Evolutionary conservation across 2,888 invertebrate genomes (phyloP).

Genomic region (Dasysyrphus albostriatus): DNA sequence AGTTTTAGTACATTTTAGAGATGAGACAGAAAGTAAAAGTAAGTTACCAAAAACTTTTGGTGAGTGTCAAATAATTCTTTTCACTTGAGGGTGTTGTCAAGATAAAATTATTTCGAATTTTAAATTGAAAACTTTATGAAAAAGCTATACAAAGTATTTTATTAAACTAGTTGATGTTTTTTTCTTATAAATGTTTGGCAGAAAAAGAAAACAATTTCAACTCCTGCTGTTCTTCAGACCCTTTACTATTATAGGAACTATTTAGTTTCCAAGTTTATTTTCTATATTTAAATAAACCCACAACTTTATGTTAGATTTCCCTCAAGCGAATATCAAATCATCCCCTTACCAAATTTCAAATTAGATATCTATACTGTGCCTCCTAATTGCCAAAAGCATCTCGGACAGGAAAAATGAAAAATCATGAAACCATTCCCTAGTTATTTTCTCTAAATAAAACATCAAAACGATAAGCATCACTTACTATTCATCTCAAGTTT

Average conservation of each 20-base stretch:
- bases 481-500: conserved; percentile 63
- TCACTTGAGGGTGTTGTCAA: too few relatives aligned
- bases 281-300: neutral
- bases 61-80: too few relatives aligned
- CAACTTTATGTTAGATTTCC: neutral
- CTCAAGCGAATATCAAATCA: neutral
- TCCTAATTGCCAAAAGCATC: conserved; percentile 3
- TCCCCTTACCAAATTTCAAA: neutral
- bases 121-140: too few relatives aligned
- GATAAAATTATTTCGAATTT: too few relatives aligned
- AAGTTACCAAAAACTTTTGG: too few relatives aligned
- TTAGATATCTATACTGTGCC: neutral
- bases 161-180: too few relatives aligned
- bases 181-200: too few relatives aligned
- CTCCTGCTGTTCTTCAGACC: neutral
- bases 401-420: neutral
- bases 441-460: conserved; percentile 10
- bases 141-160: too few relatives aligned
- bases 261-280: neutral
- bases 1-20: too few relatives aligned
- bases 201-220: neutral
- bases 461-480: conserved; percentile 49
- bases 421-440: neutral
- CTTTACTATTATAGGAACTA: neutral
- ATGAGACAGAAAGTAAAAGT: too few relatives aligned